phyloP scores from a whole-genome alignment of 2,113 vertebrate species.

The Rhagologus leucostigma region DNA sequence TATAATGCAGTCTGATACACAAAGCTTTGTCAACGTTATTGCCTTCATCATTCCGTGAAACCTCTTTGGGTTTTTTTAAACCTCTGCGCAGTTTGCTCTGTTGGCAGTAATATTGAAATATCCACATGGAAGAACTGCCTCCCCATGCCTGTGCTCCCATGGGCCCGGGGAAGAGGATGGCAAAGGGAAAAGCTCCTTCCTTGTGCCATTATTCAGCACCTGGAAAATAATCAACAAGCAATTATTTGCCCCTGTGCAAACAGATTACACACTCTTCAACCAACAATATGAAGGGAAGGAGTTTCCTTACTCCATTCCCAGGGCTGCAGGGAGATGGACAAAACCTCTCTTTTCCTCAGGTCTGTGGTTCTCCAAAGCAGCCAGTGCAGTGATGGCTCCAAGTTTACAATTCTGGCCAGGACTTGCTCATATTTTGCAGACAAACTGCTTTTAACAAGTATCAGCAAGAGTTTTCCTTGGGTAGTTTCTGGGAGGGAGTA shows the following conservation, averaged over 20 bases:
- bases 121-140: background rate
- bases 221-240: background rate
- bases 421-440: background rate
- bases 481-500: background rate
- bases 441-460: background rate
- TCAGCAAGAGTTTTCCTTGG: background rate
- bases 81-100: background rate
- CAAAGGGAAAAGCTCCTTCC: background rate
- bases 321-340: too few species aligned
- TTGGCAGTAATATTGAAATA: background rate
- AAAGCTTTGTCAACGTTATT: background rate
- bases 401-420: background rate
- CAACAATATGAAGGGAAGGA: rapidly evolving
- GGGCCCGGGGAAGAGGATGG: background rate
- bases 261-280: too few species aligned
- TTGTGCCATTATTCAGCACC: background rate
- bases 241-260: background rate
- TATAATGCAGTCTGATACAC: background rate
- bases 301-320: background rate
- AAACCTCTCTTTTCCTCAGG: background rate
- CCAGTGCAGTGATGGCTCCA: background rate
- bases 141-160: rapidly evolving
- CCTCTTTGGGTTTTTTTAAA: background rate
- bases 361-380: background rate
- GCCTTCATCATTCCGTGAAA: background rate